Evolutionary conservation across 2,888 invertebrate genomes (phyloP), one percentile per base, ranked within the genome.

Genomic region (Tipula helvola): DNA sequence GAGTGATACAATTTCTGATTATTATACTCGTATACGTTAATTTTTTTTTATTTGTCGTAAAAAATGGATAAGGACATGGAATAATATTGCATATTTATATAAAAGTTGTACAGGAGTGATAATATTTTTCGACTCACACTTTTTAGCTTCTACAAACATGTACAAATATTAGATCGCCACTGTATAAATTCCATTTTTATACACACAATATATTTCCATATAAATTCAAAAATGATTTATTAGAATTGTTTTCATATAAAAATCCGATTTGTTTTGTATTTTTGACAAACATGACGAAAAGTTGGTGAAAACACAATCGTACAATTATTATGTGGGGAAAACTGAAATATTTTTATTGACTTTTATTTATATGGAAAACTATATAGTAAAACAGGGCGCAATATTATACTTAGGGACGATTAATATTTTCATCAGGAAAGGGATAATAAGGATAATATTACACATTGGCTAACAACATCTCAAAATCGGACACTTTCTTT

Each of bases 201-300:
- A 28, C 71, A 8, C 71, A 52, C 28, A 71, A 71, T 28, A 12
- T 71, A 71, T 71, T 71, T 71, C 71, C 71, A 71, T 71, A 71
- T 71, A 71, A 71, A 71, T 71, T 71, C 71, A 71, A 71, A 71
- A 71, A 71, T 71, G 71, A 71, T 71, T 71, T 71, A 71, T 71
- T 18, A 71, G 71, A 71, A 71, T 71, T 71, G 71, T 71, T 71
- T 71, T 28, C 71, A 28, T 71, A 71, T 71, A 71, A 71, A 71
- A 71, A 71, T 71, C 71, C 71, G 71, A 71, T 71, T 71, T 71
- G 71, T 52, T 52, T 52, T 52, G 52, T 52, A 52, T 52, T 52
- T 52, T 16, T 52, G 52, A 52, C 52, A 52, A 52, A 52, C 52
- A 52, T 52, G 52, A 28, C 28, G 71, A 28, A 71, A 71, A 71